Evolutionary conservation across 2,797 vertebrate species (phyloP), one percentile per base, ranked within the genome.

Genomic region (Sebastes hubbsi): DNA sequence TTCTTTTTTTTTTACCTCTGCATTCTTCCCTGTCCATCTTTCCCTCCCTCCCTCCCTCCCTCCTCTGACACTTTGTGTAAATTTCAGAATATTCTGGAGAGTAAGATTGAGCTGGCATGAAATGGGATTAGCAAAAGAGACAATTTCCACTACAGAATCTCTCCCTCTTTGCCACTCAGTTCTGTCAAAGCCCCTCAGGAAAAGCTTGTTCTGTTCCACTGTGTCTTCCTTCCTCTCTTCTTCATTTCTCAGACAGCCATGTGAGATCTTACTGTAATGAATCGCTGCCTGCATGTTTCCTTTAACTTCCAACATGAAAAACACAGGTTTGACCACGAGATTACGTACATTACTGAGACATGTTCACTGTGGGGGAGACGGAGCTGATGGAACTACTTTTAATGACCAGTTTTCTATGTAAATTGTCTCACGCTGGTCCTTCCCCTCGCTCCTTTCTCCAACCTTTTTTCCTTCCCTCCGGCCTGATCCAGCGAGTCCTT

Each of bases 101-200:
- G 90, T 22, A 68, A 84, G 77, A 93, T 87, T 89, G 89, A 94
- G 93, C 86, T 91, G 83, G 90, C 91, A 89, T 95, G 91, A 95
- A 94, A 95, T 94, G 78, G 85, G 93, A 94, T 95, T 95, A 92
- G 88, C 82, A 78, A 90, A 88, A 92, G 88, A 94, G 89, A 94
- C 94, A 91, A 92, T 94, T 94, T 93, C 81, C 86, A 80, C 78
- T 30, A 91, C 87, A 91, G 87, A 93, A 62, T 79, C 22, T 78
- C 72, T 73, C 78, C 78, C 65, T 75, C 71, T 82, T 74, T 34
- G 29, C 80, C 36, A 46, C 73, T 88, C 81, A 84, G 64, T 77
- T 75, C 71, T 68, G 81, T 85, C 75, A 82, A 80, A 86, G 61
- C 76, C 80, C 20, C 9, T 42, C 12, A 22, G 49, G 84, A 68